Evolutionary conservation across 2,888 invertebrate genomes (phyloP).

Genomic region (Eurytoma californica): DNA sequence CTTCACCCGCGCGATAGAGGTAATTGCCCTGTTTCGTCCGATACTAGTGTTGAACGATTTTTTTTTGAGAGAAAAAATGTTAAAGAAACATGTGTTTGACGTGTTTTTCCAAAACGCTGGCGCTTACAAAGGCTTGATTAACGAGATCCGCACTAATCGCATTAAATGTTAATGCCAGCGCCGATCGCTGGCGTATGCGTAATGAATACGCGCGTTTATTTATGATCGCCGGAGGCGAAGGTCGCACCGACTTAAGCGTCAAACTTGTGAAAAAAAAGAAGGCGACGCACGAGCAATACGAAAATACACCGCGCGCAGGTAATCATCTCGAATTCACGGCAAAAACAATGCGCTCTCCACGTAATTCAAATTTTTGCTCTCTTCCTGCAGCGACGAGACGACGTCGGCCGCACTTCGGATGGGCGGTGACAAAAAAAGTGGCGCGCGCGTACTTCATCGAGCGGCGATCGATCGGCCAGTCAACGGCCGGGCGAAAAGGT

Average conservation of each 20-base stretch:
- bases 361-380: background rate
- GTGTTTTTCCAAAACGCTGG: background rate
- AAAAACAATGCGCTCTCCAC: background rate
- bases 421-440: background rate
- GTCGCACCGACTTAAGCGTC: background rate
- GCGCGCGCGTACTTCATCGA: background rate
- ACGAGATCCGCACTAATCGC: constrained; percentile 9
- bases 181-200: background rate
- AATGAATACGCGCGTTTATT: background rate
- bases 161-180: constrained; percentile 3
- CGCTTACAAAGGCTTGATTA: constrained; percentile 14
- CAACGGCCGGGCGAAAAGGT: no score
- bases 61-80: no score
- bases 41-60: no score
- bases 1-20: no score
- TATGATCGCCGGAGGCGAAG: background rate
- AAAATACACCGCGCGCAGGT: background rate
- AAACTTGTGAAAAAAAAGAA: background rate
- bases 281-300: background rate
- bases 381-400: background rate
- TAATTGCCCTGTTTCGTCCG: no score
- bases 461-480: background rate
- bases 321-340: background rate
- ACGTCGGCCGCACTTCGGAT: background rate
- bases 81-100: background rate